phyloP scores from a whole-genome alignment of 2,888 invertebrate species.

The Gastracanthus pulcherrimus region DNA sequence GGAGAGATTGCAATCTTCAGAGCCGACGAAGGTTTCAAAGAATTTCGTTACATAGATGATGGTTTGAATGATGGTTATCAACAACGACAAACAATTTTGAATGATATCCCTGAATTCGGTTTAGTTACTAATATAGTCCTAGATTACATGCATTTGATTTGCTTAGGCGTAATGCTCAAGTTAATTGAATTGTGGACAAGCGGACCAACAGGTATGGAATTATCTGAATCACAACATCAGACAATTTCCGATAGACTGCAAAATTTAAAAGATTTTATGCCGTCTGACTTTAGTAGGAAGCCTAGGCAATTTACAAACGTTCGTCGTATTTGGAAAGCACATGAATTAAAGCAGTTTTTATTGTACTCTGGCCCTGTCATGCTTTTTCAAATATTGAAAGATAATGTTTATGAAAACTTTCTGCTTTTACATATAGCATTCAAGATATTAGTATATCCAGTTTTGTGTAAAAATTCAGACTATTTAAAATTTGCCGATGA shows the following conservation, averaged over 20 bases:
- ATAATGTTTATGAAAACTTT: slow-evolving; percentile 57
- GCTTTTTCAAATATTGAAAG: slow-evolving; percentile 46
- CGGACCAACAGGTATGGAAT: too few species aligned
- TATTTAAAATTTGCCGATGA: slow-evolving; percentile 17
- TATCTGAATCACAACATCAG: neutral
- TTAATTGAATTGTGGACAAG: slow-evolving; percentile 55
- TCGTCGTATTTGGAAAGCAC: slow-evolving; percentile 55
- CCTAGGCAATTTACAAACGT: slow-evolving; percentile 10
- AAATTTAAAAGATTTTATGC: neutral
- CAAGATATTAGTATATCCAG: slow-evolving; percentile 38
- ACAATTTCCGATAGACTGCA: neutral
- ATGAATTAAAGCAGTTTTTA: slow-evolving; percentile 59
- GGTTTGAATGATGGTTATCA: slow-evolving; percentile 51
- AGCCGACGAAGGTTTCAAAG: slow-evolving; percentile 50
- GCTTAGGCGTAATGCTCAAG: slow-evolving; percentile 53
- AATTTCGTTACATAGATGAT: neutral
- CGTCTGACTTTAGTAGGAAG: slow-evolving; percentile 14
- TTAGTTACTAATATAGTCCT: slow-evolving; percentile 51
- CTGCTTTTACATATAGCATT: slow-evolving; percentile 58
- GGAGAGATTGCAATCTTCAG: slow-evolving; percentile 29
- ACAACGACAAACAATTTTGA: slow-evolving; percentile 44
- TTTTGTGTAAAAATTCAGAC: too few species aligned
- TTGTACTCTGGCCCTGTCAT: slow-evolving; percentile 61
- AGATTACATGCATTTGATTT: slow-evolving; percentile 60
- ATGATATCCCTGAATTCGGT: slow-evolving; percentile 53